Evolutionary conservation across 2,888 invertebrate species (phyloP).

Genomic region (Ennomos quercinarius): DNA sequence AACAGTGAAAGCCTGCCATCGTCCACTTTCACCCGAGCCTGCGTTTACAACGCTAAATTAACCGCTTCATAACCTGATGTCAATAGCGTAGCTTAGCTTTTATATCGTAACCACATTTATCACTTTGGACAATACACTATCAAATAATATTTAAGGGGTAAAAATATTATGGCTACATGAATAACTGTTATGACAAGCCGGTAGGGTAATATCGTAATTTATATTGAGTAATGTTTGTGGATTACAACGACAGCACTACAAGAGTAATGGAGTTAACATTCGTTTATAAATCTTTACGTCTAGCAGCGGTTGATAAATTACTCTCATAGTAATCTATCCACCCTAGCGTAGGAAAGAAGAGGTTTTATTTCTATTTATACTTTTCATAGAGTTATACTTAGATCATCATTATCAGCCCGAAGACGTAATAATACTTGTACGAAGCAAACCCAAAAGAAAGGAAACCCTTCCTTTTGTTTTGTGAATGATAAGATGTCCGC

Average conservation of each 20-base stretch:
- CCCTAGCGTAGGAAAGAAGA: too few species aligned
- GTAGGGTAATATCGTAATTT: conserved; percentile 8
- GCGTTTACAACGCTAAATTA: neutral
- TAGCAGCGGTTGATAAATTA: conserved; percentile 5
- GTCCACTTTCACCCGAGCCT: conserved; percentile 3
- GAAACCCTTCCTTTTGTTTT: too few species aligned
- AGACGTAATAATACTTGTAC: too few species aligned
- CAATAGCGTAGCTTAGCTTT: conserved; percentile 12
- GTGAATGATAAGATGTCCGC: too few species aligned
- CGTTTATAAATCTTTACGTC: conserved; percentile 9
- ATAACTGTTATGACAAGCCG: conserved; percentile 10
- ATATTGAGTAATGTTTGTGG: conserved; percentile 2
- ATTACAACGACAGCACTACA: conserved; percentile 14
- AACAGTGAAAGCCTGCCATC: conserved; percentile 11
- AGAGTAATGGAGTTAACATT: conserved; percentile 10
- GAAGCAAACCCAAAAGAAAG: too few species aligned
- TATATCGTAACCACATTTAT: conserved; percentile 15
- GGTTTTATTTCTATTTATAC: too few species aligned
- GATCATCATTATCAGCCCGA: too few species aligned
- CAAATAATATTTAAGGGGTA: conserved; percentile 9
- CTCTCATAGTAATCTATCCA: neutral
- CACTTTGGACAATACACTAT: conserved; percentile 10
- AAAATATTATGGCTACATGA: conserved; percentile 12
- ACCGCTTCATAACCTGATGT: conserved; percentile 9
- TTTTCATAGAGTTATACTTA: too few species aligned